A percentile compares a stretch with the other conserved stretches of the same genome.
These are phyloP conservation scores for Acinonyx jubatus DNA, from an alignment of 2,113 vertebrate genomes.

Conservation along the genomic window DNA sequence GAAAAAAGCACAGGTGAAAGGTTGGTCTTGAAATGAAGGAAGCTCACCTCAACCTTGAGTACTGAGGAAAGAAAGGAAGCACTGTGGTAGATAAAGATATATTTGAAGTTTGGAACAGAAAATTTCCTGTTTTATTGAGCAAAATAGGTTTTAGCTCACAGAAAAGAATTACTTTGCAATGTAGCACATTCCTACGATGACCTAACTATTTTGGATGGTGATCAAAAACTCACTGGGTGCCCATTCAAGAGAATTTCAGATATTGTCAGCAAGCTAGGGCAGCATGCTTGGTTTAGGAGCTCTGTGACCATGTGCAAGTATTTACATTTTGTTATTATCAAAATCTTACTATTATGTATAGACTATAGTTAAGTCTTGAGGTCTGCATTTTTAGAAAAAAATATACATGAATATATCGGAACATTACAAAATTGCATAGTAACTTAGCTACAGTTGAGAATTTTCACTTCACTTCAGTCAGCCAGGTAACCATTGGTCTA, in stretches of 20 bases:
- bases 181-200: not conserved
- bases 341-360: not conserved
- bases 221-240: not conserved
- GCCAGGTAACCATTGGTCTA: not conserved
- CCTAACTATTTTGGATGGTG: conserved; percentile 22
- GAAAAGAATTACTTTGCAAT: not conserved
- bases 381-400: not conserved
- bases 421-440: not conserved
- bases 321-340: not conserved
- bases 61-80: not conserved
- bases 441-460: not conserved
- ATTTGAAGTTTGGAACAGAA: not conserved
- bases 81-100: not conserved
- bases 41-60: not conserved
- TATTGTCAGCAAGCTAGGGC: not conserved
- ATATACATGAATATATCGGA: not conserved
- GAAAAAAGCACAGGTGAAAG: not conserved
- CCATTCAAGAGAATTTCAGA: not conserved
- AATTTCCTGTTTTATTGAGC: conserved; percentile 11
- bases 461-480: not conserved
- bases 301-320: not conserved
- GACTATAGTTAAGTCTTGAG: not conserved
- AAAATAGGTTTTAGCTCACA: conserved; percentile 25
- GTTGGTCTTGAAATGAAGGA: not conserved
- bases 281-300: not conserved